Base-by-base conservation (phyloP, 2,797 vertebrate species). In the Manis pentadactyla region DNA sequence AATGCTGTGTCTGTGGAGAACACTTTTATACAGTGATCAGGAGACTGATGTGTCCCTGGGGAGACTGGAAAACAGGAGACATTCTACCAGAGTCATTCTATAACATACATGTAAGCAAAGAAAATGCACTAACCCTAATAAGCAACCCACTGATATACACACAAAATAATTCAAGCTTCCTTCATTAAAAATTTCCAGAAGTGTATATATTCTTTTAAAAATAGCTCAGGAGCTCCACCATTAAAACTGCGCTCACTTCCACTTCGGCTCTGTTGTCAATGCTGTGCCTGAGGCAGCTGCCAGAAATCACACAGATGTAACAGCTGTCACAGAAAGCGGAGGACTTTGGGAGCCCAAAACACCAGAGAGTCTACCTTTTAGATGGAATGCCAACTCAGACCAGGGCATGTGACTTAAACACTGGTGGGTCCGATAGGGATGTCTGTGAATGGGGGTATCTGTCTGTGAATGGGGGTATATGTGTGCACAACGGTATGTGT, bases 291-390 rank as follows among this genome's bases (percentile, higher is more conserved):
- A 92, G n/a, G 57, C 66, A 94, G 77, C 12, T 88, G 75, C 82
- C 82, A 94, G 73, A 91, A 91, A 23, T 92, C 59, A 94, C 25
- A 94, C 8, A 91, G 82, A 95, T 57, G 39, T 81, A 95, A 94
- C 15, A 91, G 73, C 78, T 94, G 51, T 75, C 89, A 75, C 27
- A 68, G 61, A 90, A 94, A 95, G 49, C 57, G 69, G 69, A 92
- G 37, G 68, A 90, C 34, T 66, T 49, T 23, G 15, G 74, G 34
- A 92, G 8, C 19, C 23, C 83, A 94, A 5, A 71, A 17, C 12
- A 90, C 37, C 61, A 71, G 66, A 69, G 4, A 46, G 27, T 77
- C 61, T 23, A 85, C 29, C 51, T 81, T 93, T 87, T 34, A 78
- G 59, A 78, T 57, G n/a, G 29, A 83, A 51, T 79, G 21, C 31